These are phyloP conservation scores for Pseudomyrmex flavicornis DNA, from an alignment of 1,140 invertebrate genomes.

Conservation along the genomic window DNA sequence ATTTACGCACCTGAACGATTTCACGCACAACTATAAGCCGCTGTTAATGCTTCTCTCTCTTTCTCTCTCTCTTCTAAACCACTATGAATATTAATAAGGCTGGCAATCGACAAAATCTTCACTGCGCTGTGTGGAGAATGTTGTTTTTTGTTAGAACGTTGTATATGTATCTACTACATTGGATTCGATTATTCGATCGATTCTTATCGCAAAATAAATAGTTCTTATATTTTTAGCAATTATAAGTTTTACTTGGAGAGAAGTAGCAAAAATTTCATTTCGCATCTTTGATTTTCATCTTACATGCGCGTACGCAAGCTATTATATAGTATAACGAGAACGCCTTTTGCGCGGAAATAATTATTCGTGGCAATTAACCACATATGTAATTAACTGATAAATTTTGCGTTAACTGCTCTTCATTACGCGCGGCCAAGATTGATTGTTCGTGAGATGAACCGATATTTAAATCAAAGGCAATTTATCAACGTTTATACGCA, in stretches of 20 bases:
- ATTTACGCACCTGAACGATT: constrained; percentile 52
- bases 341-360: constrained; percentile 55
- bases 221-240: background rate
- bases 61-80: background rate
- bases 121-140: background rate
- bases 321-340: background rate
- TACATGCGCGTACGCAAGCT: background rate
- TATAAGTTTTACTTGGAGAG: no score
- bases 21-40: constrained; percentile 23
- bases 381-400: constrained; percentile 77
- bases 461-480: constrained; percentile 72
- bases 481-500: constrained; percentile 46
- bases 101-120: constrained; percentile 49
- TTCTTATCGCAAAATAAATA: constrained; percentile 4
- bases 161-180: constrained; percentile 1
- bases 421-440: constrained; percentile 66
- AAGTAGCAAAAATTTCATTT: constrained; percentile 13
- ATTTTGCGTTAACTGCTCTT: constrained; percentile 74
- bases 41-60: constrained; percentile 51
- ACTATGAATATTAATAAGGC: constrained; percentile 66
- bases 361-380: constrained; percentile 72
- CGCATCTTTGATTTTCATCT: constrained; percentile 8
- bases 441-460: constrained; percentile 55
- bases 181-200: constrained; percentile 41
- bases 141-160: constrained; percentile 21